A percentile compares a stretch with the other conserved stretches of the same genome.
Conservation (phyloP, 2,797 vertebrate species). For the Scarus forsteni region DNA sequence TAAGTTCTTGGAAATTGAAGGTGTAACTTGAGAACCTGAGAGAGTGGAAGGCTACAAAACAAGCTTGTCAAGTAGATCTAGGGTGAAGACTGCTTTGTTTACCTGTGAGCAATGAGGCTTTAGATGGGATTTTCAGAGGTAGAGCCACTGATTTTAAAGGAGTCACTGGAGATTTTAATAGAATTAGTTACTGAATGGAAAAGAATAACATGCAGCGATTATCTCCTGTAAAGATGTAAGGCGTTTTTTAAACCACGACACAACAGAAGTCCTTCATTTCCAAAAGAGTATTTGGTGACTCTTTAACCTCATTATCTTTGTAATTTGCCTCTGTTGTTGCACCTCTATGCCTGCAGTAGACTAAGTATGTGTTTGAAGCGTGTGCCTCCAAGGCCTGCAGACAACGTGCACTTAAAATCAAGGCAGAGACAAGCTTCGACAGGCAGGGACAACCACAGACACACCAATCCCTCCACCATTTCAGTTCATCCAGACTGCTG, state of each 20-base stretch:
- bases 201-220: too few species aligned
- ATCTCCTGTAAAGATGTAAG: too few species aligned
- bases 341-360: constrained; percentile 3
- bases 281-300: too few species aligned
- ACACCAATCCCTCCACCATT: constrained; percentile 4
- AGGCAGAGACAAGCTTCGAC: constrained; percentile 30
- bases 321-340: not conserved
- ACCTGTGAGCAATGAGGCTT: not conserved
- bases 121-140: not conserved
- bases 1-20: not conserved
- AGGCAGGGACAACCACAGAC: constrained; percentile 29
- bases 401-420: constrained; percentile 6
- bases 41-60: not conserved
- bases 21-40: not conserved
- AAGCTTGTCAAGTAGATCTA: too few species aligned
- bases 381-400: constrained; percentile 9
- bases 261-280: too few species aligned
- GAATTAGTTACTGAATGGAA: too few species aligned
- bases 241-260: too few species aligned
- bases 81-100: not conserved
- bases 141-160: too few species aligned
- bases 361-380: not conserved
- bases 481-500: constrained; percentile 1
- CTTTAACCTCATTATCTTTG: too few species aligned
- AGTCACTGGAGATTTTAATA: too few species aligned